phyloP scores from a whole-genome alignment of 2,113 vertebrate genomes.

The Paramormyrops kingsleyae region DNA sequence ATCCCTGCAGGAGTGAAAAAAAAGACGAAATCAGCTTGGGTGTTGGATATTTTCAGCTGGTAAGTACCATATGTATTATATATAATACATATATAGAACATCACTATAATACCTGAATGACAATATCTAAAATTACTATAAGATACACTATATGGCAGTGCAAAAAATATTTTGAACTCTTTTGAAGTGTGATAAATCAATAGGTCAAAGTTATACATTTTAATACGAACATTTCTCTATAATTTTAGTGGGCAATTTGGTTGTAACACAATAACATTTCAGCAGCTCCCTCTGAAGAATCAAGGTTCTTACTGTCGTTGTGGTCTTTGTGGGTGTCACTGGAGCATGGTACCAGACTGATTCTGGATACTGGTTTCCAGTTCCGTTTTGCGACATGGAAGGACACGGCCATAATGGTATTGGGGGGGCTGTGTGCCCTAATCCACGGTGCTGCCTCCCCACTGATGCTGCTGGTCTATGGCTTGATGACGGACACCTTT shows the following conservation, averaged over 20 bases:
- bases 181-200: not conserved
- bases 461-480: conserved; percentile 62
- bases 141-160: not conserved
- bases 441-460: conserved; percentile 56
- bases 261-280: not conserved
- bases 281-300: not conserved
- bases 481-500: conserved; percentile 63
- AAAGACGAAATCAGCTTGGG: conserved; percentile 42
- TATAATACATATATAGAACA: not conserved
- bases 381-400: conserved; percentile 58
- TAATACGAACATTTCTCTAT: not conserved
- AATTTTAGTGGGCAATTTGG: not conserved
- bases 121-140: not conserved
- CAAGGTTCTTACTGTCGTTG: not conserved
- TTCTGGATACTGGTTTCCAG: conserved; percentile 30
- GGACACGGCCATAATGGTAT: conserved; percentile 57
- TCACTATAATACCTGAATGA: not conserved
- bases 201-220: not conserved
- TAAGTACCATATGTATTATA: conserved; percentile 34
- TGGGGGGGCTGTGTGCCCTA: conserved; percentile 57
- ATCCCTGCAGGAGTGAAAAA: conserved; percentile 31
- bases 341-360: not conserved
- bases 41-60: conserved; percentile 66
- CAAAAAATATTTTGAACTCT: not conserved
- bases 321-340: not conserved